Conservation (phyloP, 2,113 vertebrate genomes). For the Dasypus novemcinctus region DNA sequence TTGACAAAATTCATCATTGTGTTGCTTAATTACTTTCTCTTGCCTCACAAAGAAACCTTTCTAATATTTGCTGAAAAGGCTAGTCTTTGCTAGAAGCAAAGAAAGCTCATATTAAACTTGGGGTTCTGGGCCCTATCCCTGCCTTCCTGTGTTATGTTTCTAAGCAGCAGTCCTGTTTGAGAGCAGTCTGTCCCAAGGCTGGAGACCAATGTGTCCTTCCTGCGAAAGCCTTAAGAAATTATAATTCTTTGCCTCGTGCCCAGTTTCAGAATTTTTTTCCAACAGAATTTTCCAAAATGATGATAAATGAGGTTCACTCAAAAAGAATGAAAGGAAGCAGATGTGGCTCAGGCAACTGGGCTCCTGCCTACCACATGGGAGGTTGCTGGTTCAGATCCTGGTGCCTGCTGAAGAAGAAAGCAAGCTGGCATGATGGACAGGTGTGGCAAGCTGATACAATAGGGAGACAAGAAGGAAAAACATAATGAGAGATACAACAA, state of each 20-base stretch:
- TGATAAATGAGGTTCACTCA: background rate
- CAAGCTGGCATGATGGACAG: too few species aligned
- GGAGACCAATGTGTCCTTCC: background rate
- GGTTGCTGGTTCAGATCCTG: too few species aligned
- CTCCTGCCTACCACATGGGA: too few species aligned
- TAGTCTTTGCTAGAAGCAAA: background rate
- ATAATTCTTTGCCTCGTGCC: background rate
- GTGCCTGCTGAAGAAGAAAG: too few species aligned
- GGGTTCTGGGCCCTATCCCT: background rate
- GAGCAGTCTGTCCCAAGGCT: background rate
- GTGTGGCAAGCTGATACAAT: too few species aligned
- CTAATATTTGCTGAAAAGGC: background rate
- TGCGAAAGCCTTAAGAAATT: background rate
- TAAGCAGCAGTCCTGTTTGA: background rate
- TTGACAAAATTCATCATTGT: background rate
- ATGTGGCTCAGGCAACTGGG: too few species aligned
- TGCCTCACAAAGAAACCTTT: background rate
- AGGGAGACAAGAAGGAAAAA: too few species aligned
- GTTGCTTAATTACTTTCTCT: slow-evolving; percentile 2
- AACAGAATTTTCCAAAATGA: background rate
- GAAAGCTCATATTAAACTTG: background rate
- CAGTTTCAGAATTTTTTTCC: background rate
- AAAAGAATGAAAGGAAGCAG: background rate
- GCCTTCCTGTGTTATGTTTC: background rate
- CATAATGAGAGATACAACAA: too few species aligned